Conservation (phyloP, 2,113 vertebrate species). For the Paramisgurnus dabryanus region DNA sequence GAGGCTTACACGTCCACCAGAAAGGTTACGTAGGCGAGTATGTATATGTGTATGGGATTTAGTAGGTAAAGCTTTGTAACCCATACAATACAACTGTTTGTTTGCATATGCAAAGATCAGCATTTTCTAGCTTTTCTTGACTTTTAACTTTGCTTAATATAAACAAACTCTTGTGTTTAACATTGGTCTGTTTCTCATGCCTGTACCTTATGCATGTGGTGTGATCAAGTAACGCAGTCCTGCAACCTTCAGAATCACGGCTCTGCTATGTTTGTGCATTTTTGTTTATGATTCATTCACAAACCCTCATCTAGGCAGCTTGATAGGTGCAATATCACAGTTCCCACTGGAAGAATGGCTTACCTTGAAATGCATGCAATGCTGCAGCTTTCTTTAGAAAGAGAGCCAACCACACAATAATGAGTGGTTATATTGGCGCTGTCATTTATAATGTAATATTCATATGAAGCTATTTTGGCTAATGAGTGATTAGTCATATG, state of each 20-base stretch:
- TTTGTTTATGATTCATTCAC: background rate
- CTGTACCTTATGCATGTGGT: background rate
- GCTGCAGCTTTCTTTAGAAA: background rate
- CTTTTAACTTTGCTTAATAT: constrained; percentile 10
- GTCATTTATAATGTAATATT: too few species aligned
- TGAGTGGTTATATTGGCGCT: too few species aligned
- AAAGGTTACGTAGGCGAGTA: constrained; percentile 35
- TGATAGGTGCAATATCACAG: background rate
- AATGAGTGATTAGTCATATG: too few species aligned
- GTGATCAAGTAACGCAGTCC: background rate
- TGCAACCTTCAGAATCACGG: background rate
- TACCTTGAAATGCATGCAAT: background rate
- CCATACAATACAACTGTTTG: background rate
- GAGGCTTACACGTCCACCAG: constrained; percentile 62
- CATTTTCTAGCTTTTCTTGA: background rate
- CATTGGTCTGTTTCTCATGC: background rate
- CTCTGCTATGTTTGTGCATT: background rate
- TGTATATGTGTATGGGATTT: background rate
- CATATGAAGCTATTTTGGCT: too few species aligned
- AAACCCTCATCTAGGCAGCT: background rate
- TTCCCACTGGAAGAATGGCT: background rate
- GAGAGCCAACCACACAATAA: background rate
- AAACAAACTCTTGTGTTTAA: background rate
- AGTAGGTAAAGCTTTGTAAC: background rate
- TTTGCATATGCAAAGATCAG: constrained; percentile 30